Evolutionary conservation across 1,140 invertebrate genomes (phyloP), one percentile per base, ranked within the genome.

Genomic region (Anthonomus grandis): DNA sequence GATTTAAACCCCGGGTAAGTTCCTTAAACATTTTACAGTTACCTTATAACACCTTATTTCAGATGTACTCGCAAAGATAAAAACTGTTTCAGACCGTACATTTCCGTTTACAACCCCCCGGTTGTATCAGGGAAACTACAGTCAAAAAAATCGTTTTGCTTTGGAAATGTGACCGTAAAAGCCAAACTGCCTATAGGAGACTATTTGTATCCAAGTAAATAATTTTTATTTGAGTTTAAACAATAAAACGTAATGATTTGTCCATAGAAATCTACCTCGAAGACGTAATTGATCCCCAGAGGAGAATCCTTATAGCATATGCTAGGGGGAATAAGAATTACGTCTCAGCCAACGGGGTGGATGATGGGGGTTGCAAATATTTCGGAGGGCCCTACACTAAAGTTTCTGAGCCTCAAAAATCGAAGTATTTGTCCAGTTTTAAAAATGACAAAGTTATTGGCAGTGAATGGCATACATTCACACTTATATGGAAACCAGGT

Each of bases 131-230:
- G 42, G 8, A 64, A 59, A 57, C 44, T 68, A 3, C 54, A 45
- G 19, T 86, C 86, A 0, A 79, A 77, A 12, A 79, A 83, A 60
- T 70, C 71, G 24, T 83, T 83, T 67, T 70, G 70, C 47, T 86
- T 83, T 53, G 84, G 83, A 4, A 77, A 75, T 54, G 70, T 86
- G 25, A 78, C 85, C 72, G 72, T 86, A 19, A 75, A 75, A 23
- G 84, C 84, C 2, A 85, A 84, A 72, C 68, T 86, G 45, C 85
- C 85, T 0, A 66, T 64, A 3, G 84, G 84, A 31, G 84, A 87
- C 70, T 87, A 84, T 84, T 69, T 86, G 22, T 85, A 81, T 76
- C 84, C 84, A 56, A 48, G 70, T 70, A 64, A 60, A 37, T 38
- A 8, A n/a, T 17, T 17, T 39, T 12, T 34, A 34, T 3, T 34